Evolutionary conservation across 2,113 vertebrate genomes (phyloP).

Genomic region (Petroica traversi): DNA sequence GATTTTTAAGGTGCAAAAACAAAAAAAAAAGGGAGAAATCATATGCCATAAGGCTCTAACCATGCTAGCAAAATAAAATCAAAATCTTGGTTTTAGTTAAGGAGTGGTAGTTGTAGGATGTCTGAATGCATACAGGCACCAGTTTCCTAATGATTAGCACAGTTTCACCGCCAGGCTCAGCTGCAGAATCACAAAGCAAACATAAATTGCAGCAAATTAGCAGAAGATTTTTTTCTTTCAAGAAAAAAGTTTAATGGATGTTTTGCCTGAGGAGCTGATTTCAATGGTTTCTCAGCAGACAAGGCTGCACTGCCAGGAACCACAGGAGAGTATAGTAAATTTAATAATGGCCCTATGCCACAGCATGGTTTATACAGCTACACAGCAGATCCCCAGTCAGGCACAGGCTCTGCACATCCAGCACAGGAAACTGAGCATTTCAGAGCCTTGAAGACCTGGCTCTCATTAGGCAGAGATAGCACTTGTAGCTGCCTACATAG

Average conservation of each 20-base stretch:
- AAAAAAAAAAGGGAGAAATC: neutral
- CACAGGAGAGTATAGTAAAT: neutral
- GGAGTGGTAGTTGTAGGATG: neutral
- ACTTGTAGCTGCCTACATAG: neutral
- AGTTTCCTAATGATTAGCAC: conserved; percentile 17
- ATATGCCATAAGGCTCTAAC: neutral
- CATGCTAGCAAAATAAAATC: neutral
- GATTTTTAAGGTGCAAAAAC: conserved; percentile 31
- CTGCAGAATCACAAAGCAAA: conserved; percentile 34
- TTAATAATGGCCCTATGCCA: neutral
- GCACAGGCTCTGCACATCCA: neutral
- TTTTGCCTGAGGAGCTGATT: conserved; percentile 29
- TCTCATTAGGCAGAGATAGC: neutral
- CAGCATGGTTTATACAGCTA: neutral
- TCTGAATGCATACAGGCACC: neutral
- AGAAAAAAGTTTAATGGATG: conserved; percentile 19
- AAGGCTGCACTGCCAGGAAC: neutral
- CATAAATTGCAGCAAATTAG: conserved; percentile 42
- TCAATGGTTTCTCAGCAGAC: neutral
- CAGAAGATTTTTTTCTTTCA: neutral
- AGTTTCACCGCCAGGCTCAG: neutral
- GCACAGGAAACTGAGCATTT: neutral
- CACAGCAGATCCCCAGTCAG: neutral
- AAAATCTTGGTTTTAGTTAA: conserved; percentile 17
- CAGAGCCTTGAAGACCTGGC: neutral